Base-by-base conservation (phyloP, 1,140 invertebrate genomes). In the Cecropterus lyciades region DNA sequence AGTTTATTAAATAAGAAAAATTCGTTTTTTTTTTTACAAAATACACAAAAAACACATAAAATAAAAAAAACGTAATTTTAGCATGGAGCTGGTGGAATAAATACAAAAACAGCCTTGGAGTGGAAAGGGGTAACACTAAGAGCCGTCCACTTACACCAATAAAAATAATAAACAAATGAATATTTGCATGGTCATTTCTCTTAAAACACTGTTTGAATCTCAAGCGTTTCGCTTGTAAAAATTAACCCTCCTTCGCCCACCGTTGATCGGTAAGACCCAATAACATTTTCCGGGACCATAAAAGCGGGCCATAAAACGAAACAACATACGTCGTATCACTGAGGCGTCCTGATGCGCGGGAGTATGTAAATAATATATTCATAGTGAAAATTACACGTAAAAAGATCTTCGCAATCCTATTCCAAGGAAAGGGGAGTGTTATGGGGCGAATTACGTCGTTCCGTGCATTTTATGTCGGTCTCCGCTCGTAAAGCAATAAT, bases 381-480 rank as follows among this genome's bases (percentile, higher is more conserved):
- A 80, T 73, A 73, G 75, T 72, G 67, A 73, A 73, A 75, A 77
- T 79, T 72, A 69, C 75, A 72, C 65, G 71, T 70, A 51, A 69
- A 72, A 55, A 72, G 33, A 72, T 66, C 53, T 70, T 48, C 33
- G 57, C 69, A 60, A 70, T 67, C 52, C 57, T 62, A 70, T 59
- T 59, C 46, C 64, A 48, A 68, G 33, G 59, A 15, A 24, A 55
- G 63, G 72, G 67, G 72, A 57, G 30, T 43, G 49, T 65, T 65
- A 67, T 73, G 66, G 59, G 60, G 67, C 69, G 68, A 69, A 73
- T 75, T 71, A 75, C 64, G 69, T 67, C 64, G 33, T 49, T 63
- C 59, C 55, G 64, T 17, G 43, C 45, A 69, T 67, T 73, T 70
- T 71, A 75, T 55, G 67, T 42, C 51, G 56, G 42, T 63, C 59